Evolutionary conservation across 64 coral and sea anemone species (phyloP).

Genomic region (Anthopleura sola): DNA sequence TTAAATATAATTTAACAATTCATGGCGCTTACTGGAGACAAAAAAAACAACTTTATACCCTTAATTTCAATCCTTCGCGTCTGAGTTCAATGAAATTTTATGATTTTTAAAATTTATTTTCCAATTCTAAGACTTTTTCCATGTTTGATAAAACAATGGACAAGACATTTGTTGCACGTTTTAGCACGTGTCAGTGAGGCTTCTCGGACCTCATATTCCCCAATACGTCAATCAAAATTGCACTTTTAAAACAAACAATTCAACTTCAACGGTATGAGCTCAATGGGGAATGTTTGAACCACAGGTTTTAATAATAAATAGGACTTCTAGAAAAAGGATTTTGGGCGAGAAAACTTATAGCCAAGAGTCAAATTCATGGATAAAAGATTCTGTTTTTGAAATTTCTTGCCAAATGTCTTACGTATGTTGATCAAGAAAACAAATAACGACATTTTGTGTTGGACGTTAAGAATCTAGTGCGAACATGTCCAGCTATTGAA

Average conservation of each 20-base stretch:
- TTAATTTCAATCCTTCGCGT: no score
- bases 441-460: not conserved
- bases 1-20: not conserved
- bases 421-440: not conserved
- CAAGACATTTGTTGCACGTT: not conserved
- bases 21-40: not conserved
- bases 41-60: not conserved
- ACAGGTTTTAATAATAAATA: not conserved
- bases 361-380: not conserved
- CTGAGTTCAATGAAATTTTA: not conserved
- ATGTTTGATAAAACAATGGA: not conserved
- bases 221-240: conserved; percentile 10
- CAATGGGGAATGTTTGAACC: not conserved
- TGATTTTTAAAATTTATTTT: not conserved
- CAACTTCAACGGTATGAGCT: not conserved
- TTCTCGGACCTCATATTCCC: not conserved
- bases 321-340: not conserved
- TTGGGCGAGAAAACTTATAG: no score
- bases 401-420: not conserved
- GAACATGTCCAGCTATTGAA: not conserved
- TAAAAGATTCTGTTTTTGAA: not conserved
- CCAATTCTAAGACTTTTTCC: not conserved
- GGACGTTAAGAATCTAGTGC: not conserved
- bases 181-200: not conserved
- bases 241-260: conserved; percentile 8